These are phyloP conservation scores for Damaliscus lunatus DNA, from an alignment of 2,113 vertebrate species.

Conservation along the genomic window DNA sequence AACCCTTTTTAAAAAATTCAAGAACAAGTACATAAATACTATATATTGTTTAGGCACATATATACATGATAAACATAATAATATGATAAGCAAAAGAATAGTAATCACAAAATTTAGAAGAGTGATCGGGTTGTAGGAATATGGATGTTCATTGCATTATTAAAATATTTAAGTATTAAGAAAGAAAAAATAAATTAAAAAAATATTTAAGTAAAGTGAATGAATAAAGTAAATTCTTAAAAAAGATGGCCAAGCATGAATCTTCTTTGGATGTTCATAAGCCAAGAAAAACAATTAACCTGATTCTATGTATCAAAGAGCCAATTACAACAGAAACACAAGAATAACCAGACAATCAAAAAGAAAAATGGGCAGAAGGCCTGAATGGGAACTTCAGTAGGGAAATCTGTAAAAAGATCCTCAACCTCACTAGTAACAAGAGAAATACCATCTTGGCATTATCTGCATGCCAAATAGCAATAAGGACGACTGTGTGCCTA, in stretches of 20 bases:
- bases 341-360: not conserved
- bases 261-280: not conserved
- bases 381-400: not conserved
- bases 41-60: not conserved
- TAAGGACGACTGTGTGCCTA: not conserved
- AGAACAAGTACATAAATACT: not conserved
- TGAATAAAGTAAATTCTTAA: not conserved
- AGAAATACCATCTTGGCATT: not conserved
- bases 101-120: not conserved
- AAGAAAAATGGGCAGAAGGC: not conserved
- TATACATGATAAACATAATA: not conserved
- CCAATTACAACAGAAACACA: not conserved
- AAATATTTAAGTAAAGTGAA: not conserved
- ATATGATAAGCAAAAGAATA: not conserved
- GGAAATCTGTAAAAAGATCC: not conserved
- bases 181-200: not conserved
- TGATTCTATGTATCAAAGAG: not conserved
- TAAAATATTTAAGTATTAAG: not conserved
- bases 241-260: not conserved
- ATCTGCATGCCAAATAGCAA: not conserved
- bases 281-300: not conserved
- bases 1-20: not conserved
- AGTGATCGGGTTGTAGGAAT: not conserved
- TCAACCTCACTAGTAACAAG: not conserved
- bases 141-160: not conserved